These are phyloP conservation scores for Formica aserva DNA, from an alignment of 2,888 invertebrate genomes.

Conservation along the genomic window DNA sequence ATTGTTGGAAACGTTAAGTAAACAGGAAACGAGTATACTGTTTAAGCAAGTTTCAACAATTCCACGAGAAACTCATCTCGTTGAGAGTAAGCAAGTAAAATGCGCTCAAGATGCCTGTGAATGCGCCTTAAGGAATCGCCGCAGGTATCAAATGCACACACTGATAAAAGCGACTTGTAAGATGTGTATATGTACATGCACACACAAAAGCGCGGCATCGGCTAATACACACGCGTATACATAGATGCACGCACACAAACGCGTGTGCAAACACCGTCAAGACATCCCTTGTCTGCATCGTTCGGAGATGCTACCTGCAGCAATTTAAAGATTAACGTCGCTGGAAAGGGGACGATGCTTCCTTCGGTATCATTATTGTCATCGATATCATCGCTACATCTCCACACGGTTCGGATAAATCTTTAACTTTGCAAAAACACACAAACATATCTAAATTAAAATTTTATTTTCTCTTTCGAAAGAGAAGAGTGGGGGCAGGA, in stretches of 20 bases:
- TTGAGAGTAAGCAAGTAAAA: slow-evolving; percentile 64
- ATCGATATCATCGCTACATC: slow-evolving; percentile 20
- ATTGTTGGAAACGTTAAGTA: slow-evolving; percentile 39
- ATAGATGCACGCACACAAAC: too few species aligned
- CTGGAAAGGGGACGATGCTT: slow-evolving; percentile 17
- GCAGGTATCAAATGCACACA: slow-evolving; percentile 60
- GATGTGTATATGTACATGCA: not conserved
- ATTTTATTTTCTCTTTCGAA: slow-evolving; percentile 4
- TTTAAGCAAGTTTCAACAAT: slow-evolving; percentile 65
- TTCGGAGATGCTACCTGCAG: slow-evolving; percentile 62
- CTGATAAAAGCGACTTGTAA: slow-evolving; percentile 32
- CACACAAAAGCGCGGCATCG: not conserved
- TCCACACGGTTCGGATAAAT: not conserved
- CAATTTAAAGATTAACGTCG: slow-evolving; percentile 65
- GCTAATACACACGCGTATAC: not conserved
- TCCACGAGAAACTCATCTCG: slow-evolving; percentile 33
- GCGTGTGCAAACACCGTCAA: not conserved
- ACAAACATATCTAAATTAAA: not conserved
- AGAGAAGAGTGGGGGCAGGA: not conserved
- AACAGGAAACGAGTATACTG: slow-evolving; percentile 68
- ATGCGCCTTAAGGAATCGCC: slow-evolving; percentile 66
- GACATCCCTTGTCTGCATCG: slow-evolving; percentile 40
- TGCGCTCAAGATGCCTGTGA: slow-evolving; percentile 56
- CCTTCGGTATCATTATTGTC: slow-evolving; percentile 28
- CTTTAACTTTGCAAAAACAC: not conserved